Evolutionary conservation across 2,797 vertebrate species (phyloP).

Genomic region (Setipinna tenuifilis): DNA sequence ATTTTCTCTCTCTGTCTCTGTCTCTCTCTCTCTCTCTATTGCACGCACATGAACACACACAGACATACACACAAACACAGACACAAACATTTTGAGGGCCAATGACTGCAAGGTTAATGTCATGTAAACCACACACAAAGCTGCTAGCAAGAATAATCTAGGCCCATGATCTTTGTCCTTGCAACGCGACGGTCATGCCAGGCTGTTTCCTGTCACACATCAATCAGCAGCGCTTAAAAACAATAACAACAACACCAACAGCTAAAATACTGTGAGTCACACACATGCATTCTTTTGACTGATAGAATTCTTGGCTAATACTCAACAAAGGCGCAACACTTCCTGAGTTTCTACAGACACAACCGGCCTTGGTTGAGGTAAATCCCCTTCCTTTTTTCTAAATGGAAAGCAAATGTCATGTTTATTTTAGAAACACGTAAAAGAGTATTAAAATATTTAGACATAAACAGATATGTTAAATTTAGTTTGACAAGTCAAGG

Average conservation of each 20-base stretch:
- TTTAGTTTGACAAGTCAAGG: background rate
- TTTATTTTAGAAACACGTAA: background rate
- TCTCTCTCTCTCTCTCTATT: background rate
- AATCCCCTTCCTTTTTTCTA: background rate
- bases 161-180: background rate
- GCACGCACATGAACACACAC: too few relatives aligned
- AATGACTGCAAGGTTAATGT: background rate
- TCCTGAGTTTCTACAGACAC: background rate
- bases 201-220: background rate
- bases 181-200: background rate
- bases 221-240: constrained; percentile 2
- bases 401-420: background rate
- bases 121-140: background rate
- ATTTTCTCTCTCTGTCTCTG: background rate
- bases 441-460: background rate
- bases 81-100: background rate
- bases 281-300: background rate
- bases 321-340: background rate
- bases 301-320: background rate
- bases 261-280: background rate
- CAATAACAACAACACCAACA: background rate
- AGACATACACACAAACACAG: background rate
- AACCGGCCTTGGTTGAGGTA: background rate
- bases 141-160: background rate
- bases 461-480: background rate